Conservation (phyloP, 2,113 vertebrate species). For the Rallus limicola region DNA sequence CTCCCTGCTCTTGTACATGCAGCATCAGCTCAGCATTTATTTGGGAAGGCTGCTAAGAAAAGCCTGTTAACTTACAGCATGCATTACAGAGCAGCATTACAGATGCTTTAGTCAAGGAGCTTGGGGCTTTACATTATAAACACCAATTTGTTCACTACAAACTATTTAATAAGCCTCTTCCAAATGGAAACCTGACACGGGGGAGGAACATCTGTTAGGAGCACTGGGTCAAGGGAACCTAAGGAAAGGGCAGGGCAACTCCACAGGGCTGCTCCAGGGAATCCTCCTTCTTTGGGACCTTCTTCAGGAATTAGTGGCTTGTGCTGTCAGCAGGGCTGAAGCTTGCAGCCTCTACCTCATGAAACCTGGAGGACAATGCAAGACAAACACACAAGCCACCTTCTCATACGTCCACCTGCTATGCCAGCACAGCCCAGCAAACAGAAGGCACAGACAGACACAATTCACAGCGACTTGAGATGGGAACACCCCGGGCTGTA, state of each 20-base stretch:
- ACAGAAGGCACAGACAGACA: background rate
- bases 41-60: background rate
- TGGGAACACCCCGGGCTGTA: background rate
- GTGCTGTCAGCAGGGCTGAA: background rate
- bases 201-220: background rate
- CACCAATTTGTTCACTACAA: background rate
- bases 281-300: background rate
- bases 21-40: background rate
- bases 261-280: background rate
- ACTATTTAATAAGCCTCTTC: background rate
- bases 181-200: background rate
- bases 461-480: background rate
- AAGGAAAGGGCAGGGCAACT: background rate
- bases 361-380: background rate
- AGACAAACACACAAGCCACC: background rate
- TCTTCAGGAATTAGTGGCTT: rapidly evolving
- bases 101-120: background rate
- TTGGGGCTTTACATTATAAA: background rate
- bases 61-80: background rate
- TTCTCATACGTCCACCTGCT: background rate
- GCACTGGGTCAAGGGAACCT: rapidly evolving
- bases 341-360: background rate
- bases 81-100: background rate
- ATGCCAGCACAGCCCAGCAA: background rate
- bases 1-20: background rate